These are phyloP conservation scores for Plebejus argus DNA, from an alignment of 2,888 invertebrate genomes.

Conservation along the genomic window DNA sequence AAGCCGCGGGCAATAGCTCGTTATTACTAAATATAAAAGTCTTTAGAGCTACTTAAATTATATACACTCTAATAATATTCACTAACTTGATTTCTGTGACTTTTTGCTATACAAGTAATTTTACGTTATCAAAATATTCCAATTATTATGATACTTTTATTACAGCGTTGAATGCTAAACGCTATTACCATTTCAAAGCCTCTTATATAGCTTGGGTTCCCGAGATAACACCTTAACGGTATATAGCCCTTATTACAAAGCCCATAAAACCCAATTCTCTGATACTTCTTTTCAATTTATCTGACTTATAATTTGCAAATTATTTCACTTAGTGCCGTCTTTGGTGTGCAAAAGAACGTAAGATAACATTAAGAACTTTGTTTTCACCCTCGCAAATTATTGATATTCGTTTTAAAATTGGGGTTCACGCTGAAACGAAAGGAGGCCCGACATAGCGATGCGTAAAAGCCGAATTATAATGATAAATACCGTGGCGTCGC, in stretches of 20 bases:
- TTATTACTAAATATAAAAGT: no score
- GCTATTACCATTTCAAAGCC: not conserved
- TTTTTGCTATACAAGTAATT: not conserved
- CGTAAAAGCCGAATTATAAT: no score
- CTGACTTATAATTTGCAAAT: not conserved
- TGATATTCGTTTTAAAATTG: not conserved
- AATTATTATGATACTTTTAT: not conserved
- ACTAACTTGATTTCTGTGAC: not conserved
- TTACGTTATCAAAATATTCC: not conserved
- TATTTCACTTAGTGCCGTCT: not conserved
- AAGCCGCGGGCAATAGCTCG: no score
- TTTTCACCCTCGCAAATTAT: not conserved
- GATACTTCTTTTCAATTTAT: conserved; percentile 11
- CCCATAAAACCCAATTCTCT: not conserved
- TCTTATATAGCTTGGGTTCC: not conserved
- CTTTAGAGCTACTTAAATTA: no score
- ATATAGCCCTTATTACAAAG: not conserved
- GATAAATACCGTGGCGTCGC: no score
- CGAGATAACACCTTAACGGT: conserved; percentile 11
- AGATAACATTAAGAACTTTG: not conserved
- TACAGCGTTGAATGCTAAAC: not conserved
- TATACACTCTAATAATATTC: no score
- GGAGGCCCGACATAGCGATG: no score
- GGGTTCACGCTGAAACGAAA: no score
- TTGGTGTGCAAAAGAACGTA: not conserved